These are phyloP conservation scores for Thalassarche chlororhynchos DNA, from an alignment of 2,113 vertebrate genomes.

Conservation along the genomic window DNA sequence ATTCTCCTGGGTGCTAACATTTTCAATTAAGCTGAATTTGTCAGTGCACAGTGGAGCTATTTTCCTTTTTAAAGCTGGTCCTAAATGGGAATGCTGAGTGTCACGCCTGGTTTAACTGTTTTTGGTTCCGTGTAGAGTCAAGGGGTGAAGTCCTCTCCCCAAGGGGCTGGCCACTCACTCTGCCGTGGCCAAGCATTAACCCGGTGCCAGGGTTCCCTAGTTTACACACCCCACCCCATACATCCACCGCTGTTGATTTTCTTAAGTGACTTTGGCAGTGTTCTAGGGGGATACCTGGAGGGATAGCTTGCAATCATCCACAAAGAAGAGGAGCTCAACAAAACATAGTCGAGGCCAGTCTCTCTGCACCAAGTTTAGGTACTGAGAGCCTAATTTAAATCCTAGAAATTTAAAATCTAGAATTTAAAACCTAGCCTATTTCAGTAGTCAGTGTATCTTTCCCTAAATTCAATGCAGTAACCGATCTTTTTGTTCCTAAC, in stretches of 20 bases:
- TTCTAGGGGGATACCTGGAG: not conserved
- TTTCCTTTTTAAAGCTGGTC: slow-evolving; percentile 33
- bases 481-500: not conserved
- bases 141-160: not conserved
- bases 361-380: not conserved
- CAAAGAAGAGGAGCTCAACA: not conserved
- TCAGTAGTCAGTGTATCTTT: not conserved
- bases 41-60: not conserved
- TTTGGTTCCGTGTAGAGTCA: not conserved
- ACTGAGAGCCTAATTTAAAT: not conserved
- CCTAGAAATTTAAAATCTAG: not conserved
- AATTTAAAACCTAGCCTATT: not conserved
- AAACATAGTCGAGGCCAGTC: not conserved
- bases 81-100: slow-evolving; percentile 25
- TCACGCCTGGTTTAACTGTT: not conserved
- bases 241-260: not conserved
- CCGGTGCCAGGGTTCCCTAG: not conserved
- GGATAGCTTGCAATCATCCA: not conserved
- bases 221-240: not conserved
- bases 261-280: not conserved
- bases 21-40: slow-evolving; percentile 33
- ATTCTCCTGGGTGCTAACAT: not conserved
- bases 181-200: not conserved
- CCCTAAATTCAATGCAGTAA: not conserved
- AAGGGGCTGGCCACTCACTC: not conserved